Conservation (phyloP, 2,888 invertebrate genomes). For the Scaptomyza flava region DNA sequence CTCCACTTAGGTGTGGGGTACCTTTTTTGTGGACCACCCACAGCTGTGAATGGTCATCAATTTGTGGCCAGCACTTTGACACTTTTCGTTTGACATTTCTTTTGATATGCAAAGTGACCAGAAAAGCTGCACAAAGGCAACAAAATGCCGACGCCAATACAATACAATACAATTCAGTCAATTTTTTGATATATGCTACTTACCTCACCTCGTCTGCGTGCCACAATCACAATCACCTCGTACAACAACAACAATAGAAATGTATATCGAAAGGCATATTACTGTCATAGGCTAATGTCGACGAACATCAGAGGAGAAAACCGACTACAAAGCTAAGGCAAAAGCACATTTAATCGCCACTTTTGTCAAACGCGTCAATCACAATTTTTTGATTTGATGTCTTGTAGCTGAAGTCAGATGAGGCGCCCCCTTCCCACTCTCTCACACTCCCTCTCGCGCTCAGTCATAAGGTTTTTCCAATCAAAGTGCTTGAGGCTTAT, state of each 20-base stretch:
- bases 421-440: neutral
- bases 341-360: conserved; percentile 65
- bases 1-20: neutral
- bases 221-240: conserved; percentile 56
- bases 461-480: conserved; percentile 2
- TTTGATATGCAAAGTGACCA: conserved; percentile 72
- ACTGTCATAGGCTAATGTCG: conserved; percentile 44
- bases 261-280: conserved; percentile 5
- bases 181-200: conserved; percentile 34
- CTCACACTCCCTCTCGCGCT: conserved; percentile 12
- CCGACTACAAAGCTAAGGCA: conserved; percentile 21
- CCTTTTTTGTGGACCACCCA: conserved; percentile 44
- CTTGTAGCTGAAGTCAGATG: conserved; percentile 27
- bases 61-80: conserved; percentile 60
- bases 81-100: conserved; percentile 52
- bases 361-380: conserved; percentile 77
- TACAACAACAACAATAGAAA: conserved; percentile 7
- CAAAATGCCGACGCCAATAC: conserved; percentile 54
- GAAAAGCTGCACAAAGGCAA: conserved; percentile 68
- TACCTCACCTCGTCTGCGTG: conserved; percentile 41
- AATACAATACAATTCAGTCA: conserved; percentile 69
- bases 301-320: conserved; percentile 42
- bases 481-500: conserved; percentile 14
- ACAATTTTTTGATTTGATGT: conserved; percentile 40
- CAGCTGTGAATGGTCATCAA: conserved; percentile 47